A percentile compares a stretch with the other conserved stretches of the same genome.
Conservation (phyloP, 30 jellyfish, hydroid and myxozoan species). For the Cassiopea andromeda region DNA sequence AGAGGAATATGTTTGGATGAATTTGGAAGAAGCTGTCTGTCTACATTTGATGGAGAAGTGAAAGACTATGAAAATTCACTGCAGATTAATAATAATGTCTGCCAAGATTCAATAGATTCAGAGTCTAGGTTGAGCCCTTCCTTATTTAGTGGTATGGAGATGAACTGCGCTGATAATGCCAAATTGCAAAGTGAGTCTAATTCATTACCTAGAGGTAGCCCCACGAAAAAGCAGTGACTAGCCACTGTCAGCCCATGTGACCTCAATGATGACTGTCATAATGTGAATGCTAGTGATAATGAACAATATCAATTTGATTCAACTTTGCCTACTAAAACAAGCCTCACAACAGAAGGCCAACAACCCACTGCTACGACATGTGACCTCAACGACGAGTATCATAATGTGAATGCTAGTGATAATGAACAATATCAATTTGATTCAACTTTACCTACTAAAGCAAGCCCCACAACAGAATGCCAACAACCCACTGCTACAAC, state of each 20-base stretch:
- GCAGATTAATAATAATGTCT: not conserved
- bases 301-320: not conserved
- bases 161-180: not conserved
- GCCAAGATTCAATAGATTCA: not conserved
- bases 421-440: not conserved
- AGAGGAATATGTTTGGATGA: not conserved
- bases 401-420: not conserved
- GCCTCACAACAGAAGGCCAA: not conserved
- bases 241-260: not conserved
- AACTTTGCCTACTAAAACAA: not conserved
- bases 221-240: not conserved
- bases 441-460: not conserved
- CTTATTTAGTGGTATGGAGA: not conserved
- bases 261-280: not conserved
- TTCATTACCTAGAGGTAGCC: not conserved
- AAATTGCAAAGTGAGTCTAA: not conserved
- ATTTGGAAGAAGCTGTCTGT: not conserved
- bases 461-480: not conserved
- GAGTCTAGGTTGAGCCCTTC: not conserved
- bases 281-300: not conserved
- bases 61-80: not conserved
- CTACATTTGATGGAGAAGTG: not conserved
- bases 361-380: not conserved
- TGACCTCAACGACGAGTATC: not conserved
- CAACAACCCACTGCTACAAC: not conserved